Evolutionary conservation across 2,797 vertebrate species (phyloP), one percentile per base, ranked within the genome.

Genomic region (Heteromormyrus szaboi): DNA sequence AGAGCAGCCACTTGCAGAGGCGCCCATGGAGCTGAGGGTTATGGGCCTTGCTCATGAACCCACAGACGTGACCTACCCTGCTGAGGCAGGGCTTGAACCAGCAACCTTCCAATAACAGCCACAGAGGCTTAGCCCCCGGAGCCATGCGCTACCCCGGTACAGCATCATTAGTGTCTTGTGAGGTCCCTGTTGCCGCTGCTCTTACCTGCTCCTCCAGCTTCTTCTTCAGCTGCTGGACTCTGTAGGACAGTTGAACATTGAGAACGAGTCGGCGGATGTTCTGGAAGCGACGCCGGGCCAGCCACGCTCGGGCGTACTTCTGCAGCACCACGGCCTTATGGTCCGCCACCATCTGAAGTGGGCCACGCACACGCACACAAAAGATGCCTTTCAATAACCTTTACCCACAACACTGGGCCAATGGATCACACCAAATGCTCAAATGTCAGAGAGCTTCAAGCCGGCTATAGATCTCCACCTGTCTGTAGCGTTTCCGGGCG

Each of bases 201-300:
- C 72, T 91, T 90, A 99, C 99, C 97, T 99, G 97, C 12, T 99
- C 98, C 51, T 99, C 99, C 5, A 97, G 90, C 91, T 97, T 99
- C 83, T 97, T 99, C 88, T 97, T 96, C 90, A 99, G 96, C 59
- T 96, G 94, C 92, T 99, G 98, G 62, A 99, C 97, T 92, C 98
- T 95, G 93, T 95, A 98, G 0, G 98, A 98, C 0, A 99, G 97
- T 92, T 99, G 99, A 44, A 99, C 97, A 3, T 99, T 99, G 1
- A 99, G 29, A 14, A 99, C 97, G 25, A 99, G 96, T 0, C 98
- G 95, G 0, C 98, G 97, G 91, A 99, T 97, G 17, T 92, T 98
- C 92, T 99, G 98, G 93, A 99, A 99, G 0, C 98, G 95, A 53
- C 98, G 97, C 1, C 99, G 95, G 88, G 95, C 98, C 89, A 99